Base-by-base conservation (phyloP, 2,113 vertebrate genomes). In the Cololabis saira region DNA sequence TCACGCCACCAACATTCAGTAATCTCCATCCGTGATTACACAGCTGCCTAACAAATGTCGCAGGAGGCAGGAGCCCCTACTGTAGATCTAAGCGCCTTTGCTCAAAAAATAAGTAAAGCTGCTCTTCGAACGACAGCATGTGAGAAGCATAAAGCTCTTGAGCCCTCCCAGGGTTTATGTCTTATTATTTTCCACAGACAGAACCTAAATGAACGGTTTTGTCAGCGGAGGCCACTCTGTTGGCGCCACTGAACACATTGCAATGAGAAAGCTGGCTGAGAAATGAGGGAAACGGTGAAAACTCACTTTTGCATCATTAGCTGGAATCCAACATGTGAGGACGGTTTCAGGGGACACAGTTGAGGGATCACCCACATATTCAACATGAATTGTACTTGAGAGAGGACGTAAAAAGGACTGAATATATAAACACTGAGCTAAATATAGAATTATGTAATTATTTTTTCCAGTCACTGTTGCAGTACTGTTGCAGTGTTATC, bases 11-110 rank as follows among this genome's bases (percentile, higher is more conserved):
- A 64, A 42, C 71, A 1, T 75, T 82, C 69, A n/a, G 71, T 83
- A 74, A 86, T 85, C 85, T 81, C 80, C 70, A 67, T 85, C 74
- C 76, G 50, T 89, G 87, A 90, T 89, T 82, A 86, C 87, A 85
- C 65, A 76, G 83, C 82, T 84, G 87, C 69, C 74, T 70, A 50
- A 21, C 59, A 74, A 18, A 78, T 62, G 75, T 86, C 83, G 63
- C 86, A 87, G 84, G 77, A 87, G 71, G 76, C 66, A 65, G 74
- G 60, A 78, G 78, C 55, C 71, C 76, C 71, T 57, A n/a, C n/a
- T n/a, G n/a, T n/a, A 54, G 82, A 80, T 63, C 44, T 87, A 80
- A 86, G 76, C 55, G 68, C 70, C 82, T 89, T 78, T 78, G 60
- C 73, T 64, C 71, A 76, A 58, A 45, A n/a, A 53, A 70, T 62